Conservation (phyloP, 2,888 invertebrate genomes). For the Drosophila cognata region DNA sequence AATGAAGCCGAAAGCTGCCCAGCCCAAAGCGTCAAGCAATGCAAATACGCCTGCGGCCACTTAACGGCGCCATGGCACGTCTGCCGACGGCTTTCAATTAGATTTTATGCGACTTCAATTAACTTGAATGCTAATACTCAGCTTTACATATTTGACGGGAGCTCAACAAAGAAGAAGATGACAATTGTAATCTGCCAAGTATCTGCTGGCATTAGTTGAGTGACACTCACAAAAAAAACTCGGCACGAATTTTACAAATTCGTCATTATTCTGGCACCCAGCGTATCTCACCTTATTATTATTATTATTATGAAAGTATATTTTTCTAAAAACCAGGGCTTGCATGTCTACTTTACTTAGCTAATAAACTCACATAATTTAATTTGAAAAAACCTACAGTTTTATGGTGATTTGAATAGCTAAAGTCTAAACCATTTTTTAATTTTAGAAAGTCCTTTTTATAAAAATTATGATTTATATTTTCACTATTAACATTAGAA, state of each 20-base stretch:
- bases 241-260: not conserved
- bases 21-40: conserved; percentile 49
- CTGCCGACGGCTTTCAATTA: conserved; percentile 46
- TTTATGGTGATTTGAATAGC: not conserved
- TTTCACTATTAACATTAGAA: not conserved
- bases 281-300: not conserved
- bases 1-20: conserved; percentile 20
- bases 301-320: not conserved
- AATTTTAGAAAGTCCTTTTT: not conserved
- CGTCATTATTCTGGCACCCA: not conserved
- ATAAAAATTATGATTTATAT: not conserved
- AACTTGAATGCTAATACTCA: conserved; percentile 38
- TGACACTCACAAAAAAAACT: not conserved
- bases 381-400: not conserved
- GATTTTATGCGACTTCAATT: conserved; percentile 49
- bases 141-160: conserved; percentile 31
- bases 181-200: not conserved
- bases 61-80: conserved; percentile 57
- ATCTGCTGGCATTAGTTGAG: not conserved
- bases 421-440: not conserved
- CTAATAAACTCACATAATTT: not conserved
- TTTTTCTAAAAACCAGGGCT: not conserved
- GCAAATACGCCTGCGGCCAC: conserved; percentile 71
- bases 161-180: conserved; percentile 1
- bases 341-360: not conserved